Base-by-base conservation (phyloP, 2,888 invertebrate species). In the Monopis laevigella region DNA sequence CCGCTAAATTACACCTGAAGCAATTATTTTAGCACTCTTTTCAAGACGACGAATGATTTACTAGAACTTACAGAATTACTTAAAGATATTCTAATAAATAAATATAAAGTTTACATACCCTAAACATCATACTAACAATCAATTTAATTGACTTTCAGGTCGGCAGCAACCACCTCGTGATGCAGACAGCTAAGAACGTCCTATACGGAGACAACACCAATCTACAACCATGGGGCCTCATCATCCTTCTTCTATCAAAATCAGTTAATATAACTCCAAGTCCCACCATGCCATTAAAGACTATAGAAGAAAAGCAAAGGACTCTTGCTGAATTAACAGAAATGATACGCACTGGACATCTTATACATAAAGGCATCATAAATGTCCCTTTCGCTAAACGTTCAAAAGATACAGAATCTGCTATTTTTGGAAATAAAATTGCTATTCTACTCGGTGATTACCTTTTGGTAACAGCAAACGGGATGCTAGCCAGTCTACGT, bases 401-500 rank as follows among this genome's bases (percentile, higher is more conserved):
- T 35, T 74, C 83, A 0, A 81, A 84, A 19, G 84, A 84, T 45
- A 81, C 84, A 1, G 86, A 87, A 46, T 89, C 92, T 36, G 88
- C 93, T 69, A 87, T 90, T 49, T 92, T 91, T 59, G 93, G 93
- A 0, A 94, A 94, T 56, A 94, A 94, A 80, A 91, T 95, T 46
- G 92, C 93, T 1, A 84, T 94, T 2, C 73, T 95, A 0, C 88
- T 91, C 45, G 95, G 92, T 2, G 95, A 95, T 62, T 94, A 92
- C 56, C 78, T 95, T 16, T 68, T 95, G 8, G 90, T 89, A 2
- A 92, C 88, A 52, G 92, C 92, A 16, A 92, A 90, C 54, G 85
- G 86, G 2, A 92, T 90, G 67, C 68, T 94, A n/a, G 92, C 93
- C 8, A 85, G 85, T n/a, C 72, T 94, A 0, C 63, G 82, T 41